Conservation (phyloP, 1,140 invertebrate species). For the Caenorhabditis inopinata region DNA sequence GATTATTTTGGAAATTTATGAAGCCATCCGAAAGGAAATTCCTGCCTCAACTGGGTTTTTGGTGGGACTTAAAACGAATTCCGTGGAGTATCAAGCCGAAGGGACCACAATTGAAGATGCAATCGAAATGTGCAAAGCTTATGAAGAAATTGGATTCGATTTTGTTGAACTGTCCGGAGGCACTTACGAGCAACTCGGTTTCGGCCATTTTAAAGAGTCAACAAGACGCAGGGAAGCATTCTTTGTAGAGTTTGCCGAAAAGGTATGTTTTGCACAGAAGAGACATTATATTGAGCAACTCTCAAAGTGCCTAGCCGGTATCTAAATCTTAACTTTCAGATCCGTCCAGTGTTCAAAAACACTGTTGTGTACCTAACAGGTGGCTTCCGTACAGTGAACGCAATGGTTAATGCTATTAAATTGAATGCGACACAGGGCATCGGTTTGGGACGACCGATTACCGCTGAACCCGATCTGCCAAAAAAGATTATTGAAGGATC, state of each 20-base stretch:
- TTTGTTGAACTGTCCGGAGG: constrained; percentile 53
- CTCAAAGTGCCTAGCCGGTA: no score
- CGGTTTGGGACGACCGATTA: constrained; percentile 48
- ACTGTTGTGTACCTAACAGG: constrained; percentile 54
- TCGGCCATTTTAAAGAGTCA: constrained; percentile 48
- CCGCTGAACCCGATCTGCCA: constrained; percentile 48
- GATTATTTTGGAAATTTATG: constrained; percentile 53
- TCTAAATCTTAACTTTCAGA: background rate
- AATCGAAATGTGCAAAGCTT: constrained; percentile 25
- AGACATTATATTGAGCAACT: no score
- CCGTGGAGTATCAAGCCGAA: constrained; percentile 51
- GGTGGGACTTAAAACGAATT: constrained; percentile 57
- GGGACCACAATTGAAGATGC: constrained; percentile 42
- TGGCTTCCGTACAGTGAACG: constrained; percentile 49
- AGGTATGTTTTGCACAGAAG: no score
- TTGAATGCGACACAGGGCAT: constrained; percentile 46
- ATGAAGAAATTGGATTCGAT: constrained; percentile 22
- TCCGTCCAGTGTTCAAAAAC: constrained; percentile 42
- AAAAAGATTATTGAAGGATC: constrained; percentile 38
- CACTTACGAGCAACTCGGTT: constrained; percentile 50
- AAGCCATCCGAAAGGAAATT: constrained; percentile 51
- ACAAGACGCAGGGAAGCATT: constrained; percentile 46
- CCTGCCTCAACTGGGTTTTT: constrained; percentile 50
- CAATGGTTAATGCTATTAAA: constrained; percentile 50
- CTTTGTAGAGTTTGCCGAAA: constrained; percentile 44